These are phyloP conservation scores for Trichogramma pretiosum DNA, from an alignment of 1,140 invertebrate genomes.

Conservation along the genomic window DNA sequence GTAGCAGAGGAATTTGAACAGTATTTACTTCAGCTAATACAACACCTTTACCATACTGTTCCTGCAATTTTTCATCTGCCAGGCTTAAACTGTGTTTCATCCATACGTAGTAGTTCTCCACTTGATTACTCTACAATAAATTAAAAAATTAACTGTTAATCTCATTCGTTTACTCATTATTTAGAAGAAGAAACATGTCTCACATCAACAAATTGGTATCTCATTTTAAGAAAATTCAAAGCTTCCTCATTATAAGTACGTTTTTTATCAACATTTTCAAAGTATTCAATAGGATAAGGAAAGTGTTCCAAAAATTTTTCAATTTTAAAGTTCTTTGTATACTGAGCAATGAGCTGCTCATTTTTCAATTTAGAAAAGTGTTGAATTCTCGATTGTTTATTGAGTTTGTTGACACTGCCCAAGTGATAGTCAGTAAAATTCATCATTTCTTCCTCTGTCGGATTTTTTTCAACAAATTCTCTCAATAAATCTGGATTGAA, in stretches of 20 bases:
- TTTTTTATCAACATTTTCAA: conserved; percentile 38
- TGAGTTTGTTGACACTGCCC: conserved; percentile 15
- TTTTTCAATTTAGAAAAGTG: conserved; percentile 36
- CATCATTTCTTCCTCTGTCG: conserved; percentile 19
- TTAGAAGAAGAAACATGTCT: background rate
- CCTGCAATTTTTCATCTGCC: conserved; percentile 24
- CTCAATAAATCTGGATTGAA: conserved; percentile 17
- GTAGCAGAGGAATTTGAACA: conserved; percentile 38
- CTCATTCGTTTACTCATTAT: background rate
- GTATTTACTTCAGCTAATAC: conserved; percentile 16
- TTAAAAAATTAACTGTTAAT: background rate
- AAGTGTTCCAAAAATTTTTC: conserved; percentile 49
- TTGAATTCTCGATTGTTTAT: conserved; percentile 27
- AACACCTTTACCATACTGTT: conserved; percentile 2
- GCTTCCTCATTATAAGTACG: conserved; percentile 25
- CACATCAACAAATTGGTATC: conserved; percentile 27
- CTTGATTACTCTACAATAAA: background rate
- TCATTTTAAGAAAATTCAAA: conserved; percentile 34
- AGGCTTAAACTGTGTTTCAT: conserved; percentile 30
- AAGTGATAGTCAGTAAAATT: too few relatives aligned
- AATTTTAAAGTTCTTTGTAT: conserved; percentile 41
- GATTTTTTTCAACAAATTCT: conserved; percentile 6
- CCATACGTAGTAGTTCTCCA: conserved; percentile 15
- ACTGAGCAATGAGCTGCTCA: conserved; percentile 34
- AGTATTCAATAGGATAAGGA: conserved; percentile 47